Percentiles rank a stretch among this genome's conserved stretches.
phyloP scores from a whole-genome alignment of 2,113 vertebrate genomes.

The Thamnaconus septentrionalis region DNA sequence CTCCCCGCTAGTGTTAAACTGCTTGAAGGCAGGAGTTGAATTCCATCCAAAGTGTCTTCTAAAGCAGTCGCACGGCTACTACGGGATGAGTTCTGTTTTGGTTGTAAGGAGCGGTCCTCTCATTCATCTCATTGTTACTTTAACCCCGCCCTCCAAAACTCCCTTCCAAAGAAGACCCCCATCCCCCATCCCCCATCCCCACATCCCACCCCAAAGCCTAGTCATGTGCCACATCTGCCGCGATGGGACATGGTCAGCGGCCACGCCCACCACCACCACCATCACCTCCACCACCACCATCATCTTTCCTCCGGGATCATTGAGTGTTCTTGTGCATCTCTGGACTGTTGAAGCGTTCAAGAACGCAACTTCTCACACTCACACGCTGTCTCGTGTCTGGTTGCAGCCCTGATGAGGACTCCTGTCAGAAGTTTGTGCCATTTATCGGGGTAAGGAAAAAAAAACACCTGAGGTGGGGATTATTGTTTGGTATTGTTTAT shows the following conservation, averaged over 20 bases:
- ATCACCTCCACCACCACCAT: not conserved
- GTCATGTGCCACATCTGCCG: conserved; percentile 59
- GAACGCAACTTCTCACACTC: not conserved
- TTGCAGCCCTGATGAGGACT: conserved; percentile 86
- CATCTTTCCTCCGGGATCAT: conserved; percentile 55
- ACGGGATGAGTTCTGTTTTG: conserved; percentile 9
- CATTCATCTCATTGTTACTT: conserved; percentile 68
- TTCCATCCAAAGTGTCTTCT: not conserved
- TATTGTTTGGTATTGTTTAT: too few relatives aligned
- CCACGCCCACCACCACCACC: conserved; percentile 1
- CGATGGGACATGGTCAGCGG: conserved; percentile 52
- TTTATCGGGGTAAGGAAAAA: conserved; percentile 83
- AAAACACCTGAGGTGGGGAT: not conserved
- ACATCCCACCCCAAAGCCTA: conserved; percentile 50
- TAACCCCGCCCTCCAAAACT: conserved; percentile 26
- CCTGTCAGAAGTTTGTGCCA: conserved; percentile 93
- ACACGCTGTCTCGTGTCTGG: conserved; percentile 31
- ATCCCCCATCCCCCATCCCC: conserved; percentile 48
- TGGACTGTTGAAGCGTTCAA: conserved; percentile 33
- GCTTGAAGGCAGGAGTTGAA: not conserved
- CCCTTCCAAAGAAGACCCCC: too few relatives aligned
- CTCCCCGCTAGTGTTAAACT: not conserved
- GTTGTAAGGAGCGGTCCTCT: conserved; percentile 71
- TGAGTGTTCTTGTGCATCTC: conserved; percentile 62
- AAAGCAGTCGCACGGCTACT: not conserved